phyloP scores from a whole-genome alignment of 1,140 invertebrate species.

The Drosophila subobscura region DNA sequence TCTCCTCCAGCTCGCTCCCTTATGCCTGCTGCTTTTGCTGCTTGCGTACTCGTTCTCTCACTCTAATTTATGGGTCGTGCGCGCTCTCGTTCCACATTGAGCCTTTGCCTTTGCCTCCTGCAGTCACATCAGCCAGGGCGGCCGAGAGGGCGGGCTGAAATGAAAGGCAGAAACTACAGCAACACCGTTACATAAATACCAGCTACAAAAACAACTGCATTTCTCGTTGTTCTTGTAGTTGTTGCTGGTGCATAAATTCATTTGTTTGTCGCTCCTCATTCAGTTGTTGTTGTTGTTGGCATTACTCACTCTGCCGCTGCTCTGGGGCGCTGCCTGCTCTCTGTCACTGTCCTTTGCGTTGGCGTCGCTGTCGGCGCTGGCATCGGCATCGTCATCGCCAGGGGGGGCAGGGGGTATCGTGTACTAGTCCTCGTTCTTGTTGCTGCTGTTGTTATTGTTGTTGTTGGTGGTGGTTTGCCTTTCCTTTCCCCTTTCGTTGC shows the following conservation, averaged over 20 bases:
- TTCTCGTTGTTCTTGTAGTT: conserved; percentile 23
- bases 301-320: conserved; percentile 57
- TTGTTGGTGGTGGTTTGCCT: conserved; percentile 22
- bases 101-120: conserved; percentile 47
- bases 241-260: conserved; percentile 72
- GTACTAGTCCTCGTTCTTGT: conserved; percentile 4
- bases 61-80: conserved; percentile 76
- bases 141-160: no score
- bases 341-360: conserved; percentile 54
- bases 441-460: conserved; percentile 19
- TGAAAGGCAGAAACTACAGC: conserved; percentile 30
- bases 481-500: conserved; percentile 55
- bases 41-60: conserved; percentile 33
- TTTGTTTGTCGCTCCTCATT: conserved; percentile 53
- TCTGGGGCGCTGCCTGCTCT: conserved; percentile 16
- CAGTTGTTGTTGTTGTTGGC: conserved; percentile 28
- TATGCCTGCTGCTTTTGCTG: conserved; percentile 17
- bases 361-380: conserved; percentile 12
- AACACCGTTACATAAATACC: conserved; percentile 77
- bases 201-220: conserved; percentile 39
- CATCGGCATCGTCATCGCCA: not conserved
- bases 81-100: conserved; percentile 61
- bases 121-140: conserved; percentile 28
- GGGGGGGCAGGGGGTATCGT: conserved; percentile 5
- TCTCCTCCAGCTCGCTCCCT: conserved; percentile 5